Evolutionary conservation across 2,888 invertebrate genomes (phyloP), one percentile per base, ranked within the genome.

Genomic region (Torymus tubicola): DNA sequence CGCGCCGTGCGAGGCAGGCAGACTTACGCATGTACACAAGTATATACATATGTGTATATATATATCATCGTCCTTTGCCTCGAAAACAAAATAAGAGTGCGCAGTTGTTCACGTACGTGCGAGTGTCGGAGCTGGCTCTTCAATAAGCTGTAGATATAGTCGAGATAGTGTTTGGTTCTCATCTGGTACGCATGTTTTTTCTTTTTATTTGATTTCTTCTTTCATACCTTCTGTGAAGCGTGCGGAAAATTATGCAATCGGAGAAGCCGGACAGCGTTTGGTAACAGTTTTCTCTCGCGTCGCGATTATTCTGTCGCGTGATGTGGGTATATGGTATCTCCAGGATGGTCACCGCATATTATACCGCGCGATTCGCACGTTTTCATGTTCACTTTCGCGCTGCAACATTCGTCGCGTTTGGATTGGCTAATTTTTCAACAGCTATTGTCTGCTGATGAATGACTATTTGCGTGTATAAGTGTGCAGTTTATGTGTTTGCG

Each of bases 161-260:
- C 31, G 31, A 31, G 31, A 31, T 8, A 31, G 31, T 31, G 18
- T 1, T 31, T 42, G 50, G 58, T 16, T n/a, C 18, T 16, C 55
- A 42, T n/a, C 18, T 24, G 58, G n/a, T 72, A 63, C 18, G 53
- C 63, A 53, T 5, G 42, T 52, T 74, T 58, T 57, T 42, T 55
- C 16, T n/a, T 53, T 8, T 72, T 73, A 8, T 18, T 53, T 52
- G 2, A 61, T 61, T 60, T 68, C n/a, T 42, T 50, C 65, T 16
- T n/a, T 11, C 16, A 2, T 42, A 42, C 55, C 12, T 57, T 74
- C 0, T 16, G 14, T 18, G n/a, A 16, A 72, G 31, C 18, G 64
- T 42, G 13, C 18, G 8, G n/a, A 21, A n/a, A 65, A 50, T 78
- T 78, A 71, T 78, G 60, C 65, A 78, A 78, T 16, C 31, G 3